Conservation (phyloP, 1,140 invertebrate species). For the Ceratosolen fusciceps region DNA sequence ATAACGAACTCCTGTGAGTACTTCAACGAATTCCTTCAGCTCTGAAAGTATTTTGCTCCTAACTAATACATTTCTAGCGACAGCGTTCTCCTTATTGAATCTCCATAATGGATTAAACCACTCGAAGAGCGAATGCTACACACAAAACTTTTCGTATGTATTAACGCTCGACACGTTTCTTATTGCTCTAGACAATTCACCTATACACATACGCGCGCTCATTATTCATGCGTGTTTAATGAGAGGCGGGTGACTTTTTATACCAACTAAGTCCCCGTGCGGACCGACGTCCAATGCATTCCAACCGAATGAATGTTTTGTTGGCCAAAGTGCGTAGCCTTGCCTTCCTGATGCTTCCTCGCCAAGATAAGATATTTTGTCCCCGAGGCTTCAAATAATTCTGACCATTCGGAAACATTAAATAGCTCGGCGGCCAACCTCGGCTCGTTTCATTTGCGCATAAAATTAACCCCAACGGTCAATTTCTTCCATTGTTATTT, state of each 20-base stretch:
- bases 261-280: constrained; percentile 82
- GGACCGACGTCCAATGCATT: constrained; percentile 90
- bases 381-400: constrained; percentile 80
- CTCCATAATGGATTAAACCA: constrained; percentile 91
- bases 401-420: constrained; percentile 81
- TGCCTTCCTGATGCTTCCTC: constrained; percentile 95
- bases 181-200: constrained; percentile 80
- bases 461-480: constrained; percentile 76
- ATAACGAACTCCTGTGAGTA: too few species aligned
- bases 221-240: constrained; percentile 9
- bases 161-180: too few species aligned
- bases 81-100: constrained; percentile 79
- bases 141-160: constrained; percentile 81
- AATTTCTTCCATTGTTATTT: too few species aligned
- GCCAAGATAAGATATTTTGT: constrained; percentile 91
- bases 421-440: constrained; percentile 86
- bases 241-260: background rate
- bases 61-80: constrained; percentile 78
- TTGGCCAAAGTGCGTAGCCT: constrained; percentile 91
- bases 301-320: constrained; percentile 88
- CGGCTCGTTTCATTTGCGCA: constrained; percentile 82
- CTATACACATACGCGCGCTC: constrained; percentile 60
- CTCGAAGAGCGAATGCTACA: constrained; percentile 91
- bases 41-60: constrained; percentile 81
- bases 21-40: constrained; percentile 79